phyloP scores from a whole-genome alignment of 2,888 invertebrate genomes.

The Drosophila kanekoi region DNA sequence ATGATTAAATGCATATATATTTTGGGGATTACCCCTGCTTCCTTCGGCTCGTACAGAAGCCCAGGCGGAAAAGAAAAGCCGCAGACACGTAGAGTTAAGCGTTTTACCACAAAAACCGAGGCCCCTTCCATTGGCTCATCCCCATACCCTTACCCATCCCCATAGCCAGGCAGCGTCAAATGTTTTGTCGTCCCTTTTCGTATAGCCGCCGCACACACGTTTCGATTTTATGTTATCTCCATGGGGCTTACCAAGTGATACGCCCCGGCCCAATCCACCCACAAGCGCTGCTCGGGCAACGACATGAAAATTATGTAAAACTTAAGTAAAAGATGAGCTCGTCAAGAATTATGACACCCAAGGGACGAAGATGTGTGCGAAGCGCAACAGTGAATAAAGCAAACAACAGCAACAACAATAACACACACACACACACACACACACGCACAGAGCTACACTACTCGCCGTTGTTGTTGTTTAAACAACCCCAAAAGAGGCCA shows the following conservation, averaged over 20 bases:
- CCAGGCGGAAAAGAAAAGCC: conserved; percentile 57
- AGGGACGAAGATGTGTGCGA: conserved; percentile 78
- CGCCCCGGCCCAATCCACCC: conserved; percentile 28
- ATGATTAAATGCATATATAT: not conserved
- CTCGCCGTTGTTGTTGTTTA: conserved; percentile 18
- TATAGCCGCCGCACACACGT: conserved; percentile 57
- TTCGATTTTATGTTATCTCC: conserved; percentile 78
- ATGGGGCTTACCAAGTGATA: conserved; percentile 70
- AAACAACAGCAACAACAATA: conserved; percentile 37
- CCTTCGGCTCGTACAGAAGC: conserved; percentile 7
- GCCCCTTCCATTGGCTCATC: not conserved
- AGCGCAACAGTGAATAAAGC: conserved; percentile 65
- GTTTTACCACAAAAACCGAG: conserved; percentile 73
- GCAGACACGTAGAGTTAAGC: conserved; percentile 75
- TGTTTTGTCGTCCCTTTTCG: conserved; percentile 17
- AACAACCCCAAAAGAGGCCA: conserved; percentile 48
- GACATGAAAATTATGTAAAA: conserved; percentile 85
- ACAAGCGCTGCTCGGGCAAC: conserved; percentile 59
- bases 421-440: not conserved
- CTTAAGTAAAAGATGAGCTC: conserved; percentile 86
- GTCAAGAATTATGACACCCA: conserved; percentile 85
- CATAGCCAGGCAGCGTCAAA: conserved; percentile 1
- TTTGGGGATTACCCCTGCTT: not conserved
- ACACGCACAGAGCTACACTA: conserved; percentile 18
- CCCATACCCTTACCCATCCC: not conserved